Conservation (phyloP, 2,888 invertebrate genomes). For the Acleris literana region DNA sequence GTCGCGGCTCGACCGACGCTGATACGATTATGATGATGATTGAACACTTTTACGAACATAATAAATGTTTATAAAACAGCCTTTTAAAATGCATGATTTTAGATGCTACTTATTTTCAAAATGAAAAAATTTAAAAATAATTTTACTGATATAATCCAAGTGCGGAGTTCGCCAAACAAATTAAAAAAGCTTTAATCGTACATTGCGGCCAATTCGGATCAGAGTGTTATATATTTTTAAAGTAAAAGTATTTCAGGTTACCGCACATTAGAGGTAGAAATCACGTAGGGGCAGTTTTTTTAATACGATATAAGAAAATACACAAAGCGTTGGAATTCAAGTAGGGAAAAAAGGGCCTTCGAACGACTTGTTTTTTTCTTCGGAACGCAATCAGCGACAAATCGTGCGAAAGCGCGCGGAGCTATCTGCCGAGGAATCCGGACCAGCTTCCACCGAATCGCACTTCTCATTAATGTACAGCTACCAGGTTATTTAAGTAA, state of each 20-base stretch:
- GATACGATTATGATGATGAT: no score
- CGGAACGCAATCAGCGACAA: constrained; percentile 63
- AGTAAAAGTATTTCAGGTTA: neutral
- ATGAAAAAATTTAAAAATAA: no score
- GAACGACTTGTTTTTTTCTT: constrained; percentile 50
- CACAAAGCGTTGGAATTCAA: constrained; percentile 11
- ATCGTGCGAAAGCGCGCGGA: constrained; percentile 69
- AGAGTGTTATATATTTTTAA: no score
- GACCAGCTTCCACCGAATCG: constrained; percentile 54
- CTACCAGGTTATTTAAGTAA: constrained; percentile 41
- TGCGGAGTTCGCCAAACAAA: no score
- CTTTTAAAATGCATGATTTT: no score
- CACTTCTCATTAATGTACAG: constrained; percentile 45
- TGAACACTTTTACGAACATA: no score
- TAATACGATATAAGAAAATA: constrained; percentile 15
- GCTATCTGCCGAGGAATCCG: constrained; percentile 64
- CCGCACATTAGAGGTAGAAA: constrained; percentile 4
- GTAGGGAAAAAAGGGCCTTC: constrained; percentile 25
- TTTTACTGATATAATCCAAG: no score
- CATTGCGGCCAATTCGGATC: no score
- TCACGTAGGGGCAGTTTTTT: constrained; percentile 17
- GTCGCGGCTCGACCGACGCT: no score
- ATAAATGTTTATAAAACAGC: no score
- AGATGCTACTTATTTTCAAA: no score
- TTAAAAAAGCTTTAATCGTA: no score